These are phyloP conservation scores for Chitala chitala DNA, from an alignment of 2,113 vertebrate species.

Conservation along the genomic window DNA sequence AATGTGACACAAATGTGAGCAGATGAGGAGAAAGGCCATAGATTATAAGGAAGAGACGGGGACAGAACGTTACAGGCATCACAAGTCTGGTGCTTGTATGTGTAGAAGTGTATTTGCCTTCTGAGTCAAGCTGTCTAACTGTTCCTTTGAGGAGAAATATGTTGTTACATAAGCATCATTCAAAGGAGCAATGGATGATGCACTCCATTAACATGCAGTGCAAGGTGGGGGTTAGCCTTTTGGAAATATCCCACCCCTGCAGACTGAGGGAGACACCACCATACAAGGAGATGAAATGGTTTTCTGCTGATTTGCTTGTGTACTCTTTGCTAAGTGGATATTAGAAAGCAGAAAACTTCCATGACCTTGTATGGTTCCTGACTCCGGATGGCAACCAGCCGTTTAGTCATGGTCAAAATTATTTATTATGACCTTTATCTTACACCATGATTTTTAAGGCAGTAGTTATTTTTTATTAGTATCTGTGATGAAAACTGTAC, in stretches of 20 bases:
- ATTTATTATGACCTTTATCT: neutral
- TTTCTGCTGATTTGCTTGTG: neutral
- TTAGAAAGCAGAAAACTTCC: conserved; percentile 47
- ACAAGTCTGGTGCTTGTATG: neutral
- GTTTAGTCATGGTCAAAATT: conserved; percentile 23
- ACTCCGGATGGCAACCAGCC: conserved; percentile 19
- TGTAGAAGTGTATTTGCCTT: neutral
- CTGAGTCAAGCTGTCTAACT: neutral
- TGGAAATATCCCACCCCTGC: neutral
- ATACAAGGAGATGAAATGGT: conserved; percentile 23
- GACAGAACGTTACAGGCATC: too few relatives aligned
- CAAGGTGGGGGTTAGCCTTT: neutral
- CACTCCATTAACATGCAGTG: neutral
- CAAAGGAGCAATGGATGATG: conserved; percentile 4
- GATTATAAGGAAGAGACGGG: neutral
- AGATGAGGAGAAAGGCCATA: too few relatives aligned
- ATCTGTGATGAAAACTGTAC: too few relatives aligned
- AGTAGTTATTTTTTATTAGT: neutral
- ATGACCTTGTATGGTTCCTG: conserved; percentile 58
- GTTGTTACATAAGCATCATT: conserved; percentile 4
- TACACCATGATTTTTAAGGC: neutral
- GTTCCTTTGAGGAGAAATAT: neutral
- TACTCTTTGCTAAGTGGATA: conserved; percentile 19
- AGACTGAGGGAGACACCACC: neutral
- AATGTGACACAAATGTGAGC: too few relatives aligned